These are phyloP conservation scores for Crematogaster levior DNA, from an alignment of 2,888 invertebrate genomes.

Conservation along the genomic window DNA sequence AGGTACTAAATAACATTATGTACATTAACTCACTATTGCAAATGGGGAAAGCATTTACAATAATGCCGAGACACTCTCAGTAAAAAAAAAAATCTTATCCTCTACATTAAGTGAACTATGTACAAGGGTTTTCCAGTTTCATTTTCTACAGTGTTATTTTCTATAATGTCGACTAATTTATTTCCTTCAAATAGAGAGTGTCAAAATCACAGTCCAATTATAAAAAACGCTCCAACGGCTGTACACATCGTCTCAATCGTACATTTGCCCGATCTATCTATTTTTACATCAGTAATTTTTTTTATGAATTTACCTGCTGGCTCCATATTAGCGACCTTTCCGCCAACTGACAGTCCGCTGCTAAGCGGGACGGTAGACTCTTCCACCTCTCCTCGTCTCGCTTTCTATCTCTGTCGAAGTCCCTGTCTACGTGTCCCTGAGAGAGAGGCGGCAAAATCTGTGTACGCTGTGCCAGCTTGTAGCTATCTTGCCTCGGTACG, in stretches of 20 bases:
- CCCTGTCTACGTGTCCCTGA: conserved; percentile 82
- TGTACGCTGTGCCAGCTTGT: conserved; percentile 95
- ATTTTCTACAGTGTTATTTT: conserved; percentile 1
- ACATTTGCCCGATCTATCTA: conserved; percentile 8
- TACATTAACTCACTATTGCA: conserved; percentile 67
- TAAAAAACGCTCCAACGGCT: conserved; percentile 23
- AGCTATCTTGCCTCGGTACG: conserved; percentile 94
- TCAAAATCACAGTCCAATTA: conserved; percentile 51
- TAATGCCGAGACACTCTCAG: conserved; percentile 61
- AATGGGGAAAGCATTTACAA: conserved; percentile 67
- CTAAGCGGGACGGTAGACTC: conserved; percentile 82
- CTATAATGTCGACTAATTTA: conserved; percentile 23
- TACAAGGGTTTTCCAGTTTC: conserved; percentile 29
- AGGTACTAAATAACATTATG: conserved; percentile 71
- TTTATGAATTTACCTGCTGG: conserved; percentile 83
- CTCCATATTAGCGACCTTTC: conserved; percentile 83
- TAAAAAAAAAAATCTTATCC: conserved; percentile 27
- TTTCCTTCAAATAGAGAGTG: conserved; percentile 35
- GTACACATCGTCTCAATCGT: conserved; percentile 19
- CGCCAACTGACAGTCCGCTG: conserved; percentile 83
- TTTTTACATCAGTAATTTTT: conserved; percentile 51
- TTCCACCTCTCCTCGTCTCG: conserved; percentile 83
- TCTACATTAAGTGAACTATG: conserved; percentile 41
- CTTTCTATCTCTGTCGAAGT: conserved; percentile 79
- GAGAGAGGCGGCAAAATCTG: conserved; percentile 92